Evolutionary conservation across 2,113 vertebrate species (phyloP).

Genomic region (Isurus oxyrinchus): DNA sequence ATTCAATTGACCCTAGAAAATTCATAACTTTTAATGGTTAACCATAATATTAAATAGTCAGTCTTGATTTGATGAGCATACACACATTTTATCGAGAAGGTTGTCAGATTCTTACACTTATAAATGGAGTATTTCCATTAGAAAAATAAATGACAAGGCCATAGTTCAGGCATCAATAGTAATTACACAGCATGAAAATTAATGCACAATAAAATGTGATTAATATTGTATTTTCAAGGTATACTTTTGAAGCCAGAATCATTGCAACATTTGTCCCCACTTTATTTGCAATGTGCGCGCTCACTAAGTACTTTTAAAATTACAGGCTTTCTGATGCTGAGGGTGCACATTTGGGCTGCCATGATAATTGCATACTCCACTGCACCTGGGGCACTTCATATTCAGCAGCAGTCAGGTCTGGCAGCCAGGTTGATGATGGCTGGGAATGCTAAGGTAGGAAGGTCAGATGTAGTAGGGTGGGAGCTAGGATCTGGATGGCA

Average conservation of each 20-base stretch:
- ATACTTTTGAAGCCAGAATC: slow-evolving; percentile 21
- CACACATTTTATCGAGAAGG: neutral
- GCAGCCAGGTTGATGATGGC: neutral
- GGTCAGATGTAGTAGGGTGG: neutral
- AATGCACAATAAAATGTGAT: slow-evolving; percentile 14
- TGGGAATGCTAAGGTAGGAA: neutral
- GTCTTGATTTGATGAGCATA: neutral
- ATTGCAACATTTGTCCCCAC: neutral
- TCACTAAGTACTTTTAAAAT: slow-evolving; percentile 16
- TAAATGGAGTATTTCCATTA: neutral
- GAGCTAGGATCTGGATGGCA: neutral
- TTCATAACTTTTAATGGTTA: neutral
- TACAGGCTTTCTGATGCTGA: neutral
- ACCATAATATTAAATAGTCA: neutral
- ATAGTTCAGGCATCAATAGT: neutral
- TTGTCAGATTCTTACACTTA: neutral
- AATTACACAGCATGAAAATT: slow-evolving; percentile 10
- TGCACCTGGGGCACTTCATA: neutral
- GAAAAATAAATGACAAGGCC: slow-evolving; percentile 8
- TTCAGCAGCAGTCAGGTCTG: neutral
- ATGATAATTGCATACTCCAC: slow-evolving; percentile 17
- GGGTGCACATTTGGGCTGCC: slow-evolving; percentile 4
- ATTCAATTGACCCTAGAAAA: neutral
- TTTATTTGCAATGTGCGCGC: neutral
- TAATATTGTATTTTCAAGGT: slow-evolving; percentile 26